Evolutionary conservation across 2,113 vertebrate genomes (phyloP).

Genomic region (Tenebrosternarchus preto): DNA sequence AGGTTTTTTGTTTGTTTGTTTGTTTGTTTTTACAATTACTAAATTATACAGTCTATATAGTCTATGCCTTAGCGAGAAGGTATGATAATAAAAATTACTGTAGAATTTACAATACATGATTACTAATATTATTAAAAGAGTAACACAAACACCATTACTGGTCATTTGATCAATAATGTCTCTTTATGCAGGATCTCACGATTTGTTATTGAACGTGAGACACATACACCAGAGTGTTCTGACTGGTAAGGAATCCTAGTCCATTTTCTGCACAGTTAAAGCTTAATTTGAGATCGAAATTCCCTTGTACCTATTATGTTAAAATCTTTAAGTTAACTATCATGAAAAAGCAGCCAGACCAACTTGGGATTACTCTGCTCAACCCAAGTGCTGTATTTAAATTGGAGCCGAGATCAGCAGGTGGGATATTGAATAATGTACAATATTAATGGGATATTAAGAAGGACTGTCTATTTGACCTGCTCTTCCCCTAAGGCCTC

Average conservation of each 20-base stretch:
- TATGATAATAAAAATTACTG: too few species aligned
- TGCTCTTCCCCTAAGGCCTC: constrained; percentile 10
- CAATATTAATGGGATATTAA: constrained; percentile 50
- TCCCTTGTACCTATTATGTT: neutral
- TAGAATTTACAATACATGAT: too few species aligned
- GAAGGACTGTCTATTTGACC: constrained; percentile 19
- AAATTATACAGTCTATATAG: too few species aligned
- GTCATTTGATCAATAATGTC: neutral
- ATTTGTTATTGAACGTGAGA: too few species aligned
- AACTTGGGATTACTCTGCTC: neutral
- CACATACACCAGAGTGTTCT: too few species aligned
- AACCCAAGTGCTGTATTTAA: constrained; percentile 40
- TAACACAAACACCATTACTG: neutral
- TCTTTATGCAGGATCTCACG: too few species aligned
- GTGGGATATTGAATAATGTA: constrained; percentile 49
- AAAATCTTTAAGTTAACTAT: neutral
- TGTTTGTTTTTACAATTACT: neutral
- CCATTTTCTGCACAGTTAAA: neutral
- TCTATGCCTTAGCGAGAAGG: too few species aligned
- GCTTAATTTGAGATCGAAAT: neutral
- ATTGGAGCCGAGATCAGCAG: constrained; percentile 32
- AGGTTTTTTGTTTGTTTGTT: too few species aligned
- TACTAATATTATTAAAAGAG: too few species aligned
- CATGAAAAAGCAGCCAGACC: neutral
- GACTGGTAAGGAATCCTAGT: too few species aligned